These are phyloP conservation scores for Motacilla tschutschensis DNA, from an alignment of 2,113 vertebrate genomes.

Conservation along the genomic window DNA sequence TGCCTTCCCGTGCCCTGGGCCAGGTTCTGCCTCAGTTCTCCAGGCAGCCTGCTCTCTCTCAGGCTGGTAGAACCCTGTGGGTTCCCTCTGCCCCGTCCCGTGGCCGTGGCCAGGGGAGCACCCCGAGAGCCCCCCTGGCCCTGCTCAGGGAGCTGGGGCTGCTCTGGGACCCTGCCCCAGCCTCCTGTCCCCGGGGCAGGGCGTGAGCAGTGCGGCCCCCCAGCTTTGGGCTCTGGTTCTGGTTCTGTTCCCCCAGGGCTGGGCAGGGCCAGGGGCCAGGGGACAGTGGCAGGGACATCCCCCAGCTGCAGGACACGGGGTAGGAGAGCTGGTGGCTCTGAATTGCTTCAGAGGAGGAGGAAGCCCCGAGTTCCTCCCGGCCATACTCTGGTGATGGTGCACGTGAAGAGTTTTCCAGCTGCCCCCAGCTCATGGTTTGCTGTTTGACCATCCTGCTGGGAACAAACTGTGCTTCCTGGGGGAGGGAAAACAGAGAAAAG, in stretches of 20 bases:
- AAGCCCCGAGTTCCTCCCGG: background rate
- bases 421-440: background rate
- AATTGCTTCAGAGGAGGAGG: constrained; percentile 30
- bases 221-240: background rate
- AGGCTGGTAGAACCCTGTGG: constrained; percentile 15
- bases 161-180: constrained; percentile 41
- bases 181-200: constrained; percentile 26
- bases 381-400: background rate
- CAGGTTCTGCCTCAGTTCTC: constrained; percentile 41
- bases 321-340: background rate
- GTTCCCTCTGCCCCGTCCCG: constrained; percentile 34
- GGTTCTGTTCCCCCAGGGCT: background rate
- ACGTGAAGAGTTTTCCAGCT: background rate
- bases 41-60: constrained; percentile 24
- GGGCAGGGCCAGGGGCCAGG: constrained; percentile 21
- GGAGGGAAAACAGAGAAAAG: background rate
- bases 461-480: background rate
- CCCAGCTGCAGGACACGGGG: background rate
- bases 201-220: background rate
- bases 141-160: background rate
- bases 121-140: background rate
- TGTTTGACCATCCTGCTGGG: background rate
- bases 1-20: constrained; percentile 18
- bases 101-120: constrained; percentile 33
- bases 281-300: background rate